A percentile compares a stretch with the other conserved stretches of the same genome.
These are phyloP conservation scores for Zaprionus vittiger DNA, from an alignment of 1,140 invertebrate genomes.

Conservation along the genomic window DNA sequence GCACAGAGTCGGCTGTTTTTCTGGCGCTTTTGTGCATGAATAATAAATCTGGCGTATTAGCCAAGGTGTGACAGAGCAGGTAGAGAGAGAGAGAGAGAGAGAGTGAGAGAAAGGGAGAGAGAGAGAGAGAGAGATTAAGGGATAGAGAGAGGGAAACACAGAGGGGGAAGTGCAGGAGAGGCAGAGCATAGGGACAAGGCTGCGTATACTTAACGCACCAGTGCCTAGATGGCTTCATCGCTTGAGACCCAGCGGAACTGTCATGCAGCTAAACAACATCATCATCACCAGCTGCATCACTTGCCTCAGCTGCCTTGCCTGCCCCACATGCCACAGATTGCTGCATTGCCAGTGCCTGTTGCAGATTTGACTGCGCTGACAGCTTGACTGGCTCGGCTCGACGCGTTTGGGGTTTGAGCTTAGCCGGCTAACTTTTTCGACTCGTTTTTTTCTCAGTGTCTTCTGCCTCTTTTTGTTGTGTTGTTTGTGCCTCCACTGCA, in stretches of 20 bases:
- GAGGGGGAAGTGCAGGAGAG: too few species aligned
- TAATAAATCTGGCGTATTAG: constrained; percentile 67
- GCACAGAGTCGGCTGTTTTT: constrained; percentile 71
- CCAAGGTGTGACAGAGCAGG: not conserved
- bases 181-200: not conserved
- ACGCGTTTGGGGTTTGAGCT: constrained; percentile 18
- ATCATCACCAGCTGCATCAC: constrained; percentile 12
- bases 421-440: constrained; percentile 43
- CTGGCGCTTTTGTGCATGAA: constrained; percentile 54
- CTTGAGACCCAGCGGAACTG: not conserved
- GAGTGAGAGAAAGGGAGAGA: not conserved
- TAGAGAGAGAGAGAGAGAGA: not conserved
- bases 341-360: constrained; percentile 21
- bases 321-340: not conserved
- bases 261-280: constrained; percentile 41
- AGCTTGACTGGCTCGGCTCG: constrained; percentile 48
- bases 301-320: not conserved
- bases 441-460: not conserved
- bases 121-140: not conserved
- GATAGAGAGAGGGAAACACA: too few species aligned
- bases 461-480: constrained; percentile 31
- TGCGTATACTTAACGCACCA: too few species aligned
- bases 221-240: too few species aligned
- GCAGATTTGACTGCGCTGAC: constrained; percentile 76
- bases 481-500: constrained; percentile 42